Base-by-base conservation (phyloP, 2,888 invertebrate genomes). In the Onchidella celtica region DNA sequence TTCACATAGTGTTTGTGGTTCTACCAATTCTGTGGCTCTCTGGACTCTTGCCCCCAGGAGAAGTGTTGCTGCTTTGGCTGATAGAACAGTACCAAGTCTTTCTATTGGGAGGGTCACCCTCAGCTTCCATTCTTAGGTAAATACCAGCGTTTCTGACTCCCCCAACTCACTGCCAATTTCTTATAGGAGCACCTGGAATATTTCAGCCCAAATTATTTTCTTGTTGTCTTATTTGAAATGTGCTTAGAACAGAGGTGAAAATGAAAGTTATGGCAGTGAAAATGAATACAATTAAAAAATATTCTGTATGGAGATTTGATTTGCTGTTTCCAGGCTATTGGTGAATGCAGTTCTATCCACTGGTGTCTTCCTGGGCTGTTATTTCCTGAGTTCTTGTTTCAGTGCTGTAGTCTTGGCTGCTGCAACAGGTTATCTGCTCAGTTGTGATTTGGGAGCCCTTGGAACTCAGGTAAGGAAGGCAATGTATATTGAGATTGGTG, bases 11-110 rank as follows among this genome's bases (percentile, higher is more conserved):
- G 78, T 91, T 91, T 86, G 88, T 90, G 40, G 87, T 88, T 76
- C 86, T 92, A 72, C 91, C 92, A 6, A 38, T 92, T 59, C 79
- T 91, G 21, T 92, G 92, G 92, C 87, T 88, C 24, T 70, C 88
- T 21, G 92, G 92, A 0, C 72, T 92, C n/a, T 84, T 92, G 38
- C 90, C 92, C 4, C 92, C 92, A 27, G 77, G 91, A n/a, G 92
- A 92, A 84, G 89, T 90, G 24, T 86, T 92, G 66, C 72, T 92
- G n/a, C 83, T 91, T 34, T 92, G 91, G 90, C 78, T 89, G 34
- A 79, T 89, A 59, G 92, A 92, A 77, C 92, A 92, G 83, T 85
- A 84, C 21, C 90, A 88, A 83, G 87, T 92, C 11, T 87, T 90
- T 82, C 74, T 91, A 77, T 87, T 90, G 36, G 92, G 92, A 14